These are phyloP conservation scores for Stomatorhinus walkeri DNA, from an alignment of 2,797 vertebrate genomes.

Conservation along the genomic window DNA sequence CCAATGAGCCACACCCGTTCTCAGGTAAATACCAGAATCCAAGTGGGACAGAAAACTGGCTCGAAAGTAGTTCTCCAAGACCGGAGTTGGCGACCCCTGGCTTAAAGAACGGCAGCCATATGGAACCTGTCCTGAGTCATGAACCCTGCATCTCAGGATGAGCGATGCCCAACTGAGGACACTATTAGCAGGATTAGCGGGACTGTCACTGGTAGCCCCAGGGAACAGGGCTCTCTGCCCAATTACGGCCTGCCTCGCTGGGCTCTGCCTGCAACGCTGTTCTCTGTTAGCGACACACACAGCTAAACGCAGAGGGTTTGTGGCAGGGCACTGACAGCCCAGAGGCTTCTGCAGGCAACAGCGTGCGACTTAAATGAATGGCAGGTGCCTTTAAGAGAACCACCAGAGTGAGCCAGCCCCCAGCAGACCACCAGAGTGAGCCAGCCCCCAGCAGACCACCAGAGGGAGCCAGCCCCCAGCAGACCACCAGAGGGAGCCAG, in stretches of 20 bases:
- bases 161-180: not conserved
- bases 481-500: not conserved
- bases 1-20: not conserved
- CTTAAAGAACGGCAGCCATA: not conserved
- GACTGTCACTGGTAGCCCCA: not conserved
- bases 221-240: not conserved
- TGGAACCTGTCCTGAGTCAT: not conserved
- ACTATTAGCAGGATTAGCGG: not conserved
- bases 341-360: not conserved
- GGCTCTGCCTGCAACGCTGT: not conserved
- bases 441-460: no score
- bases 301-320: not conserved
- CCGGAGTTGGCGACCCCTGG: not conserved
- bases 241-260: not conserved
- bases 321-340: not conserved
- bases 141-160: not conserved
- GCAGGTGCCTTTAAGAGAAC: not conserved
- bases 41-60: not conserved
- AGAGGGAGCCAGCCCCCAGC: no score
- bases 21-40: not conserved
- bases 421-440: not conserved
- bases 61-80: not conserved
- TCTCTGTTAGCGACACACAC: not conserved
- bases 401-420: not conserved
- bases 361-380: not conserved